Evolutionary conservation across 1,140 invertebrate species (phyloP).

Genomic region (Pseudomyrmex concolor): DNA sequence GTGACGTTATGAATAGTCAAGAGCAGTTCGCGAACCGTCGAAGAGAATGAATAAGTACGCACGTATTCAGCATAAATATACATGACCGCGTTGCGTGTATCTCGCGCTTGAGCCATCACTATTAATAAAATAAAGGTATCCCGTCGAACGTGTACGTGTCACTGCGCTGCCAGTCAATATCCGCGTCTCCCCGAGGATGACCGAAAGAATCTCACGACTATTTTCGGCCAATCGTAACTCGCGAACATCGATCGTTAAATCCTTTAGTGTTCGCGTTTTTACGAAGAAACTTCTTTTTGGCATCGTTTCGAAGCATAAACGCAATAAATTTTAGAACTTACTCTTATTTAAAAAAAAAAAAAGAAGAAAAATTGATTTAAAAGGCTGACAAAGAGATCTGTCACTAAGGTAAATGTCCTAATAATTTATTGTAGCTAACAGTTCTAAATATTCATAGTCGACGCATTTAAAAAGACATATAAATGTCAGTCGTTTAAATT

Average conservation of each 20-base stretch:
- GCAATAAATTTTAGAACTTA: too few relatives aligned
- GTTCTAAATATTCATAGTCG: neutral
- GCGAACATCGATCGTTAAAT: conserved; percentile 26
- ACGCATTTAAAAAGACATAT: neutral
- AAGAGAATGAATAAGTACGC: conserved; percentile 78
- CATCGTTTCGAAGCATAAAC: too few relatives aligned
- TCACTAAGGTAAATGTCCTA: neutral
- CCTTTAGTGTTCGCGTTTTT: neutral
- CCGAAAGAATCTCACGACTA: conserved; percentile 32
- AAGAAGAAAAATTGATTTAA: neutral
- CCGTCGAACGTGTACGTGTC: conserved; percentile 40
- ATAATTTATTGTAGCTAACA: too few relatives aligned
- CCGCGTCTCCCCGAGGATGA: conserved; percentile 22
- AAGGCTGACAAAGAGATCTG: neutral
- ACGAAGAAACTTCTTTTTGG: too few relatives aligned
- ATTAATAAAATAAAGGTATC: conserved; percentile 82
- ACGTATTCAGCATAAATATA: conserved; percentile 75
- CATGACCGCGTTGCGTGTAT: conserved; percentile 69
- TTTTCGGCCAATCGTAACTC: conserved; percentile 47
- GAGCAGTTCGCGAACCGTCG: conserved; percentile 67
- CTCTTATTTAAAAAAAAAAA: too few relatives aligned
- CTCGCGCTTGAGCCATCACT: conserved; percentile 75
- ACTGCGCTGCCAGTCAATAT: conserved; percentile 45
- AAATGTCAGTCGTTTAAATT: neutral
- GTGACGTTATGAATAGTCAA: conserved; percentile 75